A percentile compares a stretch with the other conserved stretches of the same genome.
Evolutionary conservation across 2,888 invertebrate genomes (phyloP).

Genomic region (Hirtodrosophila histrioides): DNA sequence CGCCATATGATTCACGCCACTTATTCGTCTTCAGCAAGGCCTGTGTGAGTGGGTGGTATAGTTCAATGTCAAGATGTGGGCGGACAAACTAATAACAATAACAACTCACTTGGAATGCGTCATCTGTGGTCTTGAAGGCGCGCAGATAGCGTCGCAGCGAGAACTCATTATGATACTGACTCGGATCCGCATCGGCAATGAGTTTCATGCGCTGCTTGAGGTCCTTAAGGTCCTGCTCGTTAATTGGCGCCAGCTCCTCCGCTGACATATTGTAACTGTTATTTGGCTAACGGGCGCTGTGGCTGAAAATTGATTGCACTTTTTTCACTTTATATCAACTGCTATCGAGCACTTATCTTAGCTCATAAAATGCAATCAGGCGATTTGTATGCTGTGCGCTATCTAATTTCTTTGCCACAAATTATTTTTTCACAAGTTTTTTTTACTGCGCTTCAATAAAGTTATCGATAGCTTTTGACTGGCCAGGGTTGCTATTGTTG

Average conservation of each 20-base stretch:
- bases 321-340: not conserved
- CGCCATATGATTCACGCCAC: constrained; percentile 91
- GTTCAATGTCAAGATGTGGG: constrained; percentile 54
- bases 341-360: not conserved
- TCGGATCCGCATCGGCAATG: constrained; percentile 89
- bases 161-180: constrained; percentile 90
- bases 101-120: constrained; percentile 88
- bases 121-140: constrained; percentile 90
- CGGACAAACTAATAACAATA: constrained; percentile 14
- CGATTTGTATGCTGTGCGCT: constrained; percentile 14
- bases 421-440: constrained; percentile 50
- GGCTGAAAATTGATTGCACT: not conserved
- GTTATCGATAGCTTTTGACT: constrained; percentile 39
- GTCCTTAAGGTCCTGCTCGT: constrained; percentile 87
- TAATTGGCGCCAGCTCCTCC: constrained; percentile 85
- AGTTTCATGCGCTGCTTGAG: constrained; percentile 89
- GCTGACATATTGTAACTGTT: constrained; percentile 80
- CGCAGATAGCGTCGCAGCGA: constrained; percentile 89
- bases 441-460: constrained; percentile 51
- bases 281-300: constrained; percentile 14
- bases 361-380: constrained; percentile 1
- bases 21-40: constrained; percentile 91
- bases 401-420: constrained; percentile 24
- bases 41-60: constrained; percentile 81
- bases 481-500: constrained; percentile 37